Percentiles rank a stretch among this genome's conserved stretches.
phyloP scores from a whole-genome alignment of 2,888 invertebrate species.

The Lasioglossum lativentre region DNA sequence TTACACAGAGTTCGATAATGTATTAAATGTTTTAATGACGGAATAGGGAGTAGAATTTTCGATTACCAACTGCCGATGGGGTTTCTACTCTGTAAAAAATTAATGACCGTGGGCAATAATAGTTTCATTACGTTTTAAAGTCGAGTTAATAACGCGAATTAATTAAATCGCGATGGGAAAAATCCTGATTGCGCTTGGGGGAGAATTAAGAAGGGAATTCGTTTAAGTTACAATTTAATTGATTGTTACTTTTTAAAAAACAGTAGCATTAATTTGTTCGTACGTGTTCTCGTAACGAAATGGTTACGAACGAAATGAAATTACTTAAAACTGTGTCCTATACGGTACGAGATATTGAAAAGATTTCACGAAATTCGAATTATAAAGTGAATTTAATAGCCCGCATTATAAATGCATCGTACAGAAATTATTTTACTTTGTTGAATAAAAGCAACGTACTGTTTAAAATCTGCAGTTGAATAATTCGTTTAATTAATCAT shows the following conservation, averaged over 20 bases:
- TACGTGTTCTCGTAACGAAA: background rate
- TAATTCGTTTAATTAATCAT: too few species aligned
- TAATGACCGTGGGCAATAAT: background rate
- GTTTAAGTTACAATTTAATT: background rate
- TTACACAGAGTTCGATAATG: background rate
- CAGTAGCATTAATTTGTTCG: background rate
- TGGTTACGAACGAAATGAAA: background rate
- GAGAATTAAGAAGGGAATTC: background rate
- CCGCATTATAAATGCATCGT: too few species aligned
- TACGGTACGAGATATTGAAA: background rate
- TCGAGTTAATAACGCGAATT: background rate
- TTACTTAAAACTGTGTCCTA: background rate
- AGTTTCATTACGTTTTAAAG: background rate
- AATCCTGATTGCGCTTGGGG: background rate
- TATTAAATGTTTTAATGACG: background rate
- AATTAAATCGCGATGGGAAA: background rate
- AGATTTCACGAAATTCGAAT: too few species aligned
- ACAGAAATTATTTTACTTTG: background rate
- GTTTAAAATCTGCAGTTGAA: background rate
- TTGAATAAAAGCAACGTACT: background rate
- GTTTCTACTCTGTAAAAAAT: background rate
- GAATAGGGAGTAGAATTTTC: background rate
- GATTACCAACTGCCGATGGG: background rate
- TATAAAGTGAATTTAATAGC: too few species aligned
- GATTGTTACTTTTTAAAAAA: background rate